Percentiles rank a stretch among this genome's conserved stretches.
These are phyloP conservation scores for Heterohyrax brucei DNA, from an alignment of 2,797 vertebrate species.

Conservation along the genomic window DNA sequence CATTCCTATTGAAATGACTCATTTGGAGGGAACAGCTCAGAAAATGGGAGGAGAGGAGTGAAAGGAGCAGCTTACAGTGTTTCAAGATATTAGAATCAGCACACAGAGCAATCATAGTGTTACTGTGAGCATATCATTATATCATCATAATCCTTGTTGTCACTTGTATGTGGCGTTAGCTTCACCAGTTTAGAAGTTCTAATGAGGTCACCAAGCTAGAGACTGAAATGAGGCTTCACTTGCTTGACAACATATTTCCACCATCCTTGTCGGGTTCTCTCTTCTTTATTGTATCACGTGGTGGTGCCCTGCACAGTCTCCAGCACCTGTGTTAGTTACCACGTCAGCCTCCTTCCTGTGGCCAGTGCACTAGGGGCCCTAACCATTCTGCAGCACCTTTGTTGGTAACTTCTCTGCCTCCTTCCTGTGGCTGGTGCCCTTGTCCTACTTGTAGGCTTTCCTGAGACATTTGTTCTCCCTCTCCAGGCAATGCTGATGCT, in stretches of 20 bases:
- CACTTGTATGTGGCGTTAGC: background rate
- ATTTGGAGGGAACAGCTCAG: conserved; percentile 45
- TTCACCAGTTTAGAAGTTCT: background rate
- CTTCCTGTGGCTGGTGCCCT: background rate
- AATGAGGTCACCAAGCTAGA: background rate
- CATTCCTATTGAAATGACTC: conserved; percentile 79
- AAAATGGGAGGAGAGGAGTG: background rate
- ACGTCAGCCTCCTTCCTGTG: background rate
- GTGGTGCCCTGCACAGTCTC: too few species aligned
- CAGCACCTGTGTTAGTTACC: background rate
- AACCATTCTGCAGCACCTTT: background rate
- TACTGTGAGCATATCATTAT: background rate
- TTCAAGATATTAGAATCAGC: background rate
- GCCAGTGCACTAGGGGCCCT: background rate
- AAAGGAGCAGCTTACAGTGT: background rate
- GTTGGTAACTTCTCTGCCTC: background rate
- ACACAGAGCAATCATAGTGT: accelerated
- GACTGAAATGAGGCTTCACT: background rate
- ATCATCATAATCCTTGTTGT: accelerated
- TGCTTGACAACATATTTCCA: accelerated
- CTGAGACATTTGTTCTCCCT: background rate
- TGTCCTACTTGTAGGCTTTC: background rate
- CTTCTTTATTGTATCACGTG: accelerated
- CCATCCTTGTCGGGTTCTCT: too few species aligned
- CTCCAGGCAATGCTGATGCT: accelerated